A percentile compares a stretch with the other conserved stretches of the same genome.
Conservation (phyloP, 2,113 vertebrate species). For the Zonotrichia leucophrys region DNA sequence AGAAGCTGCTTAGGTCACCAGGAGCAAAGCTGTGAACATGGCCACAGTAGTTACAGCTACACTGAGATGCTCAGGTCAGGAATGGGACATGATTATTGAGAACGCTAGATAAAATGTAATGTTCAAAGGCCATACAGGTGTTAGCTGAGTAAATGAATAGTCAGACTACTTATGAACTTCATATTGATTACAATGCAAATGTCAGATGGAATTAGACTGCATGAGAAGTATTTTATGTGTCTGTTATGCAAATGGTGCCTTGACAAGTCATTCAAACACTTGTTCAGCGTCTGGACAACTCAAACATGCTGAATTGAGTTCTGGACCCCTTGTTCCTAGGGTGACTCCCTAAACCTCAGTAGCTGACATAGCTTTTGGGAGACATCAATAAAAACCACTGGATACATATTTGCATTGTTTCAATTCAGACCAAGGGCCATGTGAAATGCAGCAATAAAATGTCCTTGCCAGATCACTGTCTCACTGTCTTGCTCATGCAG, state of each 20-base stretch:
- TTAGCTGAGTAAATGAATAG: slow-evolving; percentile 1
- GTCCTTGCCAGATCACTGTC: neutral
- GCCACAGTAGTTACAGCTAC: neutral
- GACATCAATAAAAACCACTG: fast-evolving
- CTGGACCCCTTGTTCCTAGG: neutral
- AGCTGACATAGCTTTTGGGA: neutral
- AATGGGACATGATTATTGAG: neutral
- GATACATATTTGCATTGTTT: neutral
- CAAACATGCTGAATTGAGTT: fast-evolving
- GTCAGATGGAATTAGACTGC: neutral
- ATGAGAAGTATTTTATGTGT: neutral
- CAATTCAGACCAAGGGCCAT: neutral
- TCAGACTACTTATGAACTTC: neutral
- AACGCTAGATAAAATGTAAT: neutral
- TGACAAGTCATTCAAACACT: neutral
- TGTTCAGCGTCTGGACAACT: neutral
- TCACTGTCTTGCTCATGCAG: neutral
- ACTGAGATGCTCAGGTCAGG: neutral
- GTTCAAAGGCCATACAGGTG: neutral
- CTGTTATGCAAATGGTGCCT: neutral
- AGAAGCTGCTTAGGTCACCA: slow-evolving; percentile 31
- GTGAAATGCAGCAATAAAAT: neutral
- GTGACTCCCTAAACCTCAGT: neutral
- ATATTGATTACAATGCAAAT: slow-evolving; percentile 34
- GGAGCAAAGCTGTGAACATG: neutral